Conservation (phyloP, 2,113 vertebrate genomes). For the Lichenostomus cassidix region DNA sequence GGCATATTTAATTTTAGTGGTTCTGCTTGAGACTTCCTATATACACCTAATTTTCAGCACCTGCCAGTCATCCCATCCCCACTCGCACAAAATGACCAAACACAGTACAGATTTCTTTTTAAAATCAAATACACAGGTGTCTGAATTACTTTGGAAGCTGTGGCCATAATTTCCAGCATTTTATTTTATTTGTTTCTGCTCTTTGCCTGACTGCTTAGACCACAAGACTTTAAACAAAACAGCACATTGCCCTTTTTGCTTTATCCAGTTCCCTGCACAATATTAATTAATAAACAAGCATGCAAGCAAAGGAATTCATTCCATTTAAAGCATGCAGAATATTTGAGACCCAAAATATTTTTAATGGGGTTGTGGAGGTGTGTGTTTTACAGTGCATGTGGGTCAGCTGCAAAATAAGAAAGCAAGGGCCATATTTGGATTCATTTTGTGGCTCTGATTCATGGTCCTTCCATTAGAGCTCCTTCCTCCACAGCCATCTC, state of each 20-base stretch:
- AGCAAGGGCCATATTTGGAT: neutral
- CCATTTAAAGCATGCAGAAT: neutral
- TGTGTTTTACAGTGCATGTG: neutral
- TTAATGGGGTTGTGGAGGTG: neutral
- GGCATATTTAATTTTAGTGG: neutral
- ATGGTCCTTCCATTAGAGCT: neutral
- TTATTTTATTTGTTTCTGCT: neutral
- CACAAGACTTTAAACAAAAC: neutral
- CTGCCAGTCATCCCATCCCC: neutral
- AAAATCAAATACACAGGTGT: neutral
- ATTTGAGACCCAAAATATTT: neutral
- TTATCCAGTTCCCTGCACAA: neutral
- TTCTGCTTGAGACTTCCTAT: neutral
- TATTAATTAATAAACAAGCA: neutral
- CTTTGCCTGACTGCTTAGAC: neutral
- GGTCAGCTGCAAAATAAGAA: conserved; percentile 10
- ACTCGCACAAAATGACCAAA: neutral
- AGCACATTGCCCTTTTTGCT: neutral
- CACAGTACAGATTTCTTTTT: neutral
- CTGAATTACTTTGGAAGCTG: neutral
- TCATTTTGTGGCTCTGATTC: neutral
- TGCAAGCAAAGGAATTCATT: neutral
- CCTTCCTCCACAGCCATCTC: neutral
- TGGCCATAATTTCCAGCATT: neutral
- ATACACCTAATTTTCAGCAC: neutral